phyloP scores from a whole-genome alignment of 2,113 vertebrate species.

The Trichechus manatus region DNA sequence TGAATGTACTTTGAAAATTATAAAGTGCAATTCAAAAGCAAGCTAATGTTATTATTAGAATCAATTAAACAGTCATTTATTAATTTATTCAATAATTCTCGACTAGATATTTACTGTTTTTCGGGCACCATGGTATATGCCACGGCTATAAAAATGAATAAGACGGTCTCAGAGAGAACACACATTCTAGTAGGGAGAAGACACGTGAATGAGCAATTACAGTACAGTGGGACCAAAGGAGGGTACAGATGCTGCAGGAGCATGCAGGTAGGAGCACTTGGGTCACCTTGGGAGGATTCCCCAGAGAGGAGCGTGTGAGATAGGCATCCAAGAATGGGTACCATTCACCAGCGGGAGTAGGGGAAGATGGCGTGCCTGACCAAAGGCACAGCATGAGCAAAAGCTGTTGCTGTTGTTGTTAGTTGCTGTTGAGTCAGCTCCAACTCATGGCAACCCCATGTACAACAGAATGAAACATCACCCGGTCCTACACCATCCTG shows the following conservation, averaged over 20 bases:
- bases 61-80: slow-evolving; percentile 19
- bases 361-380: background rate
- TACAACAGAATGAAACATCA: background rate
- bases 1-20: slow-evolving; percentile 12
- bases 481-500: background rate
- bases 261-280: background rate
- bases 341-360: background rate
- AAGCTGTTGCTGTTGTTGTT: background rate
- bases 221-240: background rate
- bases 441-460: background rate
- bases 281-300: background rate
- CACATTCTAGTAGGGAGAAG: background rate
- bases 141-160: background rate
- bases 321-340: background rate
- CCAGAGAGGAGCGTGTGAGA: background rate
- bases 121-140: background rate
- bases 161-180: background rate
- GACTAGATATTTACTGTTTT: background rate
- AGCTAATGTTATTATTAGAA: background rate
- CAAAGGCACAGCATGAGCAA: background rate
- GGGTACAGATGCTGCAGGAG: background rate
- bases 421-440: background rate
- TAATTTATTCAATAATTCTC: background rate
- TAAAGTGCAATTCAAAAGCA: slow-evolving; percentile 19
- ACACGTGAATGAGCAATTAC: background rate